Percentiles rank a stretch among this genome's conserved stretches.
Conservation (phyloP, 1,140 invertebrate species). For the Mya arenaria region DNA sequence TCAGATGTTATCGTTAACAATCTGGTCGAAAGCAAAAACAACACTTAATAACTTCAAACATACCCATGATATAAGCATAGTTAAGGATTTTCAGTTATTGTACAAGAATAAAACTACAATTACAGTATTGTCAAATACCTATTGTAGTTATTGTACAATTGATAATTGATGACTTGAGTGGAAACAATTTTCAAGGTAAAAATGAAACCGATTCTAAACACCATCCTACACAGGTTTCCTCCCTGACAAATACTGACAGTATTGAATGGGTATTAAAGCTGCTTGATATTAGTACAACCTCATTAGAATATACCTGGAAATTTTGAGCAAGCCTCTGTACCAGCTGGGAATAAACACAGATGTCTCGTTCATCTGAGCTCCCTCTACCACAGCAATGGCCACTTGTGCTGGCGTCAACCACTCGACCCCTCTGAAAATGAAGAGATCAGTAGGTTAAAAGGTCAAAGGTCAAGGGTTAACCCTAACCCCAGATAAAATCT, state of each 20-base stretch:
- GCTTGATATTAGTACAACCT: not conserved
- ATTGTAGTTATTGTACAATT: too few species aligned
- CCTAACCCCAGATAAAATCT: not conserved
- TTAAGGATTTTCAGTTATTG: too few species aligned
- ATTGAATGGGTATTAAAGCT: not conserved
- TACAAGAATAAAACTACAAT: too few species aligned
- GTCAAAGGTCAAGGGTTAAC: not conserved
- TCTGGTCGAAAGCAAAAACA: too few species aligned
- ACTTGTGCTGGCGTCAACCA: constrained; percentile 65
- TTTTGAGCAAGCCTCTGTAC: constrained; percentile 5
- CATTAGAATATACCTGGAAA: constrained; percentile 28
- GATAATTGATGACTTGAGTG: not conserved
- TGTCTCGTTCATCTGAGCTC: constrained; percentile 64
- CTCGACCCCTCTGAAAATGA: constrained; percentile 55
- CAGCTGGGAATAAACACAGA: constrained; percentile 64
- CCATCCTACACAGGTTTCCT: not conserved
- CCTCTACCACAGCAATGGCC: constrained; percentile 67
- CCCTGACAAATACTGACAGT: not conserved
- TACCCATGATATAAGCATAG: too few species aligned
- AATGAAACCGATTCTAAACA: too few species aligned
- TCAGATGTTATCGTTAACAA: too few species aligned
- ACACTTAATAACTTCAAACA: too few species aligned
- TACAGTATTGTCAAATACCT: too few species aligned
- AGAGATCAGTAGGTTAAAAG: not conserved
- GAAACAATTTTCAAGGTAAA: not conserved